Evolutionary conservation across 1,140 invertebrate genomes (phyloP), one percentile per base, ranked within the genome.

Genomic region (Thrips palmi): DNA sequence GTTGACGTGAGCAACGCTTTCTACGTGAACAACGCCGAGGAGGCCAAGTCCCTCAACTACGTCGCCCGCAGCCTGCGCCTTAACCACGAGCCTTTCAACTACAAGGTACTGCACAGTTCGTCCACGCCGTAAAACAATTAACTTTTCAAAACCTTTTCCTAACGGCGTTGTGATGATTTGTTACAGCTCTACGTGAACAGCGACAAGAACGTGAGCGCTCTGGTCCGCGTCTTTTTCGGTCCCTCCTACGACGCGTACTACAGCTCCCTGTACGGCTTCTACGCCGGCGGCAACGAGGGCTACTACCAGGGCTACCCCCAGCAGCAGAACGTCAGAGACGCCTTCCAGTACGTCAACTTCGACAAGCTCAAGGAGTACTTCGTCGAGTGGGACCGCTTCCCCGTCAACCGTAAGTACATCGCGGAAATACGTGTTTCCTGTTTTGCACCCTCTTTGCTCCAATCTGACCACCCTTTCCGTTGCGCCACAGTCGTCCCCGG

Each of bases 1-100:
- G 46, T 74, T 12, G 67, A 76, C 42, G 65, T 77, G 21, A 71
- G 63, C 48, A 75, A 77, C 45, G 68, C 68, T 34, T 41, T 80
- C 12, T 57, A 56, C 18, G 51, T 59, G 0, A 49, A 56, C 2
- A 21, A 35, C 19, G 29, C 15, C 20, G 7, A 41, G 8, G 35
- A 46, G 47, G 5, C 45, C 48, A 39, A 50, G 21, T 21, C 39
- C 37, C 5, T 32, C 2, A 12, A 49, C 14, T 65, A 63, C 40
- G 56, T 58, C 22, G 65, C 68, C 7, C 62, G 65, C 36, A 68
- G 72, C 40, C 55, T 59, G 21, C 67, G 65, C 15, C 48, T 66
- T 11, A 63, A 64, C 43, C 66, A 75, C 57, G 67, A 70, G 52
- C 64, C 63, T 21, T 83, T 72, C 63, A 67, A 56, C 40, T 66